Evolutionary conservation across 2,797 vertebrate species (phyloP).

Genomic region (Pseudocheirus occidentalis): DNA sequence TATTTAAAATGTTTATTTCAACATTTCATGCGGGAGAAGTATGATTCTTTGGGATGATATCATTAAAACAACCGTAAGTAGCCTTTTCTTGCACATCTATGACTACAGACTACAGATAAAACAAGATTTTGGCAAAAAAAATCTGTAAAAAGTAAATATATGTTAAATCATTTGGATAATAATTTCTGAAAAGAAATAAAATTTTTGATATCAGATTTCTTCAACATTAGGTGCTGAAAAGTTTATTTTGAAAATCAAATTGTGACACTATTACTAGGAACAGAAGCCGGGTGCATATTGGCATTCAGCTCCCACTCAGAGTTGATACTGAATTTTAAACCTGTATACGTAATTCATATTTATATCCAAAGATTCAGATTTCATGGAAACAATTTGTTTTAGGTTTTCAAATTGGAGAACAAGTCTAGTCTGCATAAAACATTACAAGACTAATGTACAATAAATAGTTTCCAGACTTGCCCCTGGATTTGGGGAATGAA

Average conservation of each 20-base stretch:
- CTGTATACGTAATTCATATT: slow-evolving; percentile 70
- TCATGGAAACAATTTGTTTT: slow-evolving; percentile 62
- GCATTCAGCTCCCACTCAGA: slow-evolving; percentile 61
- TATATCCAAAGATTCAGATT: slow-evolving; percentile 60
- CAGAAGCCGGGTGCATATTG: slow-evolving; percentile 35
- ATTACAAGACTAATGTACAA: not conserved
- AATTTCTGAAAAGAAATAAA: slow-evolving; percentile 61
- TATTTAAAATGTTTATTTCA: slow-evolving; percentile 30
- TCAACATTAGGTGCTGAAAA: slow-evolving; percentile 40
- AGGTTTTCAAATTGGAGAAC: slow-evolving; percentile 29
- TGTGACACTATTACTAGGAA: slow-evolving; percentile 64
- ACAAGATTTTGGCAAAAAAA: not conserved
- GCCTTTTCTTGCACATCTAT: slow-evolving; percentile 40
- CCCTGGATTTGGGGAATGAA: slow-evolving; percentile 37
- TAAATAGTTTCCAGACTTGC: slow-evolving; percentile 32
- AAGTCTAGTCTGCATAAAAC: slow-evolving; percentile 53
- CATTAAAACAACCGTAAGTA: slow-evolving; percentile 41
- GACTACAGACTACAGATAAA: not conserved
- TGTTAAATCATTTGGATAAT: slow-evolving; percentile 58
- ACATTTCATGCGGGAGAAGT: slow-evolving; percentile 37
- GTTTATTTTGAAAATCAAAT: slow-evolving; percentile 59
- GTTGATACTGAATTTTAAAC: slow-evolving; percentile 67
- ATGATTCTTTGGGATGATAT: slow-evolving; percentile 29
- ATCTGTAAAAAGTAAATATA: slow-evolving; percentile 35
- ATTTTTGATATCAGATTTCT: slow-evolving; percentile 58